Base-by-base conservation (phyloP, 2,113 vertebrate species). In the Lycocorax pyrrhopterus region DNA sequence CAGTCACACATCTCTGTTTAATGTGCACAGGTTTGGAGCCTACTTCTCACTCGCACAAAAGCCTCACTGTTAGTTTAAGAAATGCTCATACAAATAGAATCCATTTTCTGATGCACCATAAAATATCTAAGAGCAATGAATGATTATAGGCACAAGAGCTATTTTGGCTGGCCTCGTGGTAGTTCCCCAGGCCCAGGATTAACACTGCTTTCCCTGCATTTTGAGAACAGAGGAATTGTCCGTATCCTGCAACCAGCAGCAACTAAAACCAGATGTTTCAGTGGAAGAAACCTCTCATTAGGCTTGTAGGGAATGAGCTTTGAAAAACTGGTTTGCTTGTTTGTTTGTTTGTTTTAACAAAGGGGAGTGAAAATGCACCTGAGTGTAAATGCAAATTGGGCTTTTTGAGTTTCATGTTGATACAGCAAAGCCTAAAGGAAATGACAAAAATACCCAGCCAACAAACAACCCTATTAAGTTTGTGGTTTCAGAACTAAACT, bases 261-360 rank as follows among this genome's bases (percentile, higher is more conserved):
- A 86, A 95, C 88, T 93, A 87, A 94, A 95, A 78, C 90, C 96
- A 95, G 94, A 96, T 96, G 93, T 94, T 95, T 96, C 92, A 58
- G 86, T 84, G 62, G 94, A 94, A 97, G 85, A 92, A 97, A 90
- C 80, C 83, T 94, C 94, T 96, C 93, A 95, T 95, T 90, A 92
- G 46, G 25, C 49, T 90, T 4, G 4, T 19, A 80, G 73, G 44
- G 66, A 93, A 92, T 5, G 60, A 89, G 83, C 56, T 95, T 92
- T 86, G 93, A 93, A 92, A 94, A 96, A 95, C 88, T 86, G 92
- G 95, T 96, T 97, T 92, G 39, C 92, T 83, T 92, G 75, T 93
- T 95, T 95, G 93, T 96, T 94, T 96, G 77, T 93, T 96, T 97
- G 83, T 90, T 95, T 96, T 63, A 80, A 95, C 86, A 87, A 93